A percentile compares a stretch with the other conserved stretches of the same genome.
These are phyloP conservation scores for Cromileptes altivelis DNA, from an alignment of 2,113 vertebrate species.

Conservation along the genomic window DNA sequence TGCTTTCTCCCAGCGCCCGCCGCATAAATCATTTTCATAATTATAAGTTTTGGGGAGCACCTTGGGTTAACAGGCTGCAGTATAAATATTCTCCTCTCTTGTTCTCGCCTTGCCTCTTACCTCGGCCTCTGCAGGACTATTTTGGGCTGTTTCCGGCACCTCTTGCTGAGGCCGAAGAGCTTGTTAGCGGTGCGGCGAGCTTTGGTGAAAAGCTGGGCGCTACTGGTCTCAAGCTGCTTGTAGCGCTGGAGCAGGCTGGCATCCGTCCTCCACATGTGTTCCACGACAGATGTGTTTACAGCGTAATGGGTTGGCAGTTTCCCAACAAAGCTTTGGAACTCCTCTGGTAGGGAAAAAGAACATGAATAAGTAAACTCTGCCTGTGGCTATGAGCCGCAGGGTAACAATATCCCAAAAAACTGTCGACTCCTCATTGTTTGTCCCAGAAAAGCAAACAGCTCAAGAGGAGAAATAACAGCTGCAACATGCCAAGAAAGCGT, in stretches of 20 bases:
- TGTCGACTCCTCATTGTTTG: constrained; percentile 48
- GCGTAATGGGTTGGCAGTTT: constrained; percentile 83
- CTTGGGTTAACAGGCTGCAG: constrained; percentile 57
- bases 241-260: constrained; percentile 83
- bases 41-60: constrained; percentile 69
- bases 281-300: constrained; percentile 85
- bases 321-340: constrained; percentile 86
- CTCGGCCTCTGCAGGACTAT: constrained; percentile 83
- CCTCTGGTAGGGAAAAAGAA: constrained; percentile 77
- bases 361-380: constrained; percentile 64
- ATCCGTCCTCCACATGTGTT: constrained; percentile 84
- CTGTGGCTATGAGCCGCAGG: constrained; percentile 40
- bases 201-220: constrained; percentile 81
- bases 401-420: constrained; percentile 30
- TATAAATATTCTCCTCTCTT: constrained; percentile 52
- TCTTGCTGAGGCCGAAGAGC: constrained; percentile 88
- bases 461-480: constrained; percentile 31
- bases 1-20: constrained; percentile 43
- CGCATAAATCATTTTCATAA: constrained; percentile 78
- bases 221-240: constrained; percentile 82
- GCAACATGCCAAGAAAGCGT: constrained; percentile 5
- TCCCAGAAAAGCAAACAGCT: constrained; percentile 60
- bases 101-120: constrained; percentile 68
- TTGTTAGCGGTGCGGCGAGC: constrained; percentile 81
- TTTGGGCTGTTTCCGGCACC: constrained; percentile 85